Evolutionary conservation across 2,888 invertebrate species (phyloP), one percentile per base, ranked within the genome.

Genomic region (Seira sanloemensis): DNA sequence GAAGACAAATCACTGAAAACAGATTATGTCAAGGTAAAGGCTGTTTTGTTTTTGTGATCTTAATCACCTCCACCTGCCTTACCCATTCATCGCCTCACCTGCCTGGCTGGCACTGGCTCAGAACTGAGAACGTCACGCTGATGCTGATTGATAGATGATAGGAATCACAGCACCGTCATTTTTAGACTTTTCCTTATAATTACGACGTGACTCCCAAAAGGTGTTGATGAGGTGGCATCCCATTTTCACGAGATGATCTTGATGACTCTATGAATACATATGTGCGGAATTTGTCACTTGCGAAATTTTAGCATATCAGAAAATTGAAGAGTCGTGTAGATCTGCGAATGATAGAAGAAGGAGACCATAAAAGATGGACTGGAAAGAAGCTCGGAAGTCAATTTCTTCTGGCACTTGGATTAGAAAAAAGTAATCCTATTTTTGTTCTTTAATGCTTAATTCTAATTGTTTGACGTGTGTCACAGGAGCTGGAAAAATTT

Each of bases 21-120:
- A 72, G 78, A 78, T 72, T 72, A 72, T 78, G 66, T 72, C 72
- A 78, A 78, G 78, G 78, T 18, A 66, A 77, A 77, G 62, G 62
- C 24, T 27, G 19, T 4, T n/a, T 72, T 77, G 26, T 68, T 62
- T 4, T 77, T 25, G 26, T 54, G 46, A 37, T 37, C 37, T 4
- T 12, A 37, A 37, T 37, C 37, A 12, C 37, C n/a, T n/a, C n/a
- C n/a, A n/a, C n/a, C n/a, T n/a, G n/a, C n/a, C n/a, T n/a, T n/a
- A 37, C 4, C 12, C 37, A 37, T 37, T 37, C 37, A 37, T 37
- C 37, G 37, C 37, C 37, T 12, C 5, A 37, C 5, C 37, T 37
- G 37, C 12, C n/a, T n/a, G n/a, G n/a, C n/a, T n/a, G n/a, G n/a
- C n/a, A n/a, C n/a, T n/a, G n/a, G n/a, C n/a, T n/a, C n/a, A n/a